Percentiles rank a stretch among this genome's conserved stretches.
Evolutionary conservation across 1,140 invertebrate genomes (phyloP).

Genomic region (Elymnias hypermnestra): DNA sequence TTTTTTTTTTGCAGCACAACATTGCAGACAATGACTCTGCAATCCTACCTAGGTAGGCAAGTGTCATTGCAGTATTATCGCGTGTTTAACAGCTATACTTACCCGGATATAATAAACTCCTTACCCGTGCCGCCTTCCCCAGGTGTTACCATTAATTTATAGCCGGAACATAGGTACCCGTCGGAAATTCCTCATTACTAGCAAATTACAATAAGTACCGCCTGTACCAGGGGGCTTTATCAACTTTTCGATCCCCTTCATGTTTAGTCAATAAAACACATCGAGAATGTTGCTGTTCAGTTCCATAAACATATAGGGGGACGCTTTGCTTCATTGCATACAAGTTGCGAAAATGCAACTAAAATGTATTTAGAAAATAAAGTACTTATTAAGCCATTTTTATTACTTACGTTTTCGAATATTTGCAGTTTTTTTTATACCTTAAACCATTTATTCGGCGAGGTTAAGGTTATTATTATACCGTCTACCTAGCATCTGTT

Average conservation of each 20-base stretch:
- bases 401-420: too few species aligned
- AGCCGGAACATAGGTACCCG: too few species aligned
- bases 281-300: not conserved
- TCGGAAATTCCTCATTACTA: constrained; percentile 29
- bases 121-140: constrained; percentile 29
- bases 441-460: too few species aligned
- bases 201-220: constrained; percentile 26
- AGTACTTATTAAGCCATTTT: too few species aligned
- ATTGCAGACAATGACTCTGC: not conserved
- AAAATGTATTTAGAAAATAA: too few species aligned
- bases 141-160: constrained; percentile 59
- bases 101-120: constrained; percentile 6
- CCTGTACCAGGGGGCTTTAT: constrained; percentile 22
- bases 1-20: too few species aligned
- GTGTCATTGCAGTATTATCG: constrained; percentile 42
- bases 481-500: too few species aligned
- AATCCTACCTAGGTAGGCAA: constrained; percentile 6
- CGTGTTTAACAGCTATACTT: constrained; percentile 30
- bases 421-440: too few species aligned
- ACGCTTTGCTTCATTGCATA: too few species aligned
- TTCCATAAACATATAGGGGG: too few species aligned
- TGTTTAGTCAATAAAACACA: constrained; percentile 5
- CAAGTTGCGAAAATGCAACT: too few species aligned
- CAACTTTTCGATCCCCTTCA: not conserved
- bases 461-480: too few species aligned